Conservation (phyloP, 2,797 vertebrate species). For the Hylomyscus alleni region DNA sequence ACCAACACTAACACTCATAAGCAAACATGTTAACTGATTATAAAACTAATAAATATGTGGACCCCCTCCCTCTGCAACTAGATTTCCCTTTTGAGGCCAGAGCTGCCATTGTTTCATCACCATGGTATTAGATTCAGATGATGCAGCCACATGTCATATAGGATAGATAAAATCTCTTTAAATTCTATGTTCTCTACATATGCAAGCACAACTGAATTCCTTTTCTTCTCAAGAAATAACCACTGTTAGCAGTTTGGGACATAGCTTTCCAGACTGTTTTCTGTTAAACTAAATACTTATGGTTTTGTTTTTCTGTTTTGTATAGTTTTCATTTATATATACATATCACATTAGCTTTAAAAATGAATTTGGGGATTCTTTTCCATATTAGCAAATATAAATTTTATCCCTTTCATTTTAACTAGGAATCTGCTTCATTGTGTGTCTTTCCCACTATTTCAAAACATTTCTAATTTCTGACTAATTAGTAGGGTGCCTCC, state of each 20-base stretch:
- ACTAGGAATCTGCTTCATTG: not conserved
- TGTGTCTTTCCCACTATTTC: not conserved
- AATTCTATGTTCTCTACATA: not conserved
- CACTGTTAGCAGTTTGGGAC: not conserved
- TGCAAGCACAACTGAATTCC: not conserved
- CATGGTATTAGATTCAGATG: not conserved
- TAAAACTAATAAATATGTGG: not conserved
- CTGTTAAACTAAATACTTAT: conserved; percentile 52
- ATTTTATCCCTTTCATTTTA: conserved; percentile 3
- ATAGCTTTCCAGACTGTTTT: conserved; percentile 53
- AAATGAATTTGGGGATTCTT: conserved; percentile 13
- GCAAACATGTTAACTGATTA: not conserved
- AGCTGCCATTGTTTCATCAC: conserved; percentile 7
- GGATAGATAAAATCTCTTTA: not conserved
- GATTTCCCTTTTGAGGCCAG: not conserved
- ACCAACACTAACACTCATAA: not conserved
- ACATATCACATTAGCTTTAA: conserved; percentile 17
- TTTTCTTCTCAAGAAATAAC: not conserved
- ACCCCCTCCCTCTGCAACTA: not conserved
- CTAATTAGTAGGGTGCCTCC: not conserved
- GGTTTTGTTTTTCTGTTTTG: conserved; percentile 44
- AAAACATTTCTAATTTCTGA: conserved; percentile 9
- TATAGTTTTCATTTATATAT: conserved; percentile 3
- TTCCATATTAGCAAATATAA: not conserved
- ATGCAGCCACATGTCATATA: not conserved